phyloP scores from a whole-genome alignment of 2,113 vertebrate species.

The Brachirus orientalis region DNA sequence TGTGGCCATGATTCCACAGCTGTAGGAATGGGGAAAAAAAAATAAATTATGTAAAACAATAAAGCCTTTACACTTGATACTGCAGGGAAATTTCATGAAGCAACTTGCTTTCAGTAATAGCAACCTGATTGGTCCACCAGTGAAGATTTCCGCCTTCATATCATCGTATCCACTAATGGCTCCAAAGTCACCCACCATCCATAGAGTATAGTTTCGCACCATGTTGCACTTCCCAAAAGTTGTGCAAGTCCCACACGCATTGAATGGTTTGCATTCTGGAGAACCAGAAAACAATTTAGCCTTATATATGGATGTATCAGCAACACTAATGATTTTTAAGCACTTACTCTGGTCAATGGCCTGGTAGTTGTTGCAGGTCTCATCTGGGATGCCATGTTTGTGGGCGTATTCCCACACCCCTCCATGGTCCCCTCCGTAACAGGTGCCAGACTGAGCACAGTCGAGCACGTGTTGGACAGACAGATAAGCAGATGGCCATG shows the following conservation, averaged over 20 bases:
- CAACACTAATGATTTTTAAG: too few relatives aligned
- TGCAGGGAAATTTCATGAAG: not conserved
- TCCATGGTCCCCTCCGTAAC: slow-evolving; percentile 87
- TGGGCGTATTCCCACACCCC: slow-evolving; percentile 88
- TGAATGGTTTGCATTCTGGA: slow-evolving; percentile 86
- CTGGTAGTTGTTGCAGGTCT: slow-evolving; percentile 96
- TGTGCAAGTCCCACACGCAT: slow-evolving; percentile 88
- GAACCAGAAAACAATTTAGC: not conserved
- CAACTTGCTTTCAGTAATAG: too few relatives aligned
- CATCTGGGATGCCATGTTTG: slow-evolving; percentile 87
- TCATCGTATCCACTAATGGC: slow-evolving; percentile 24
- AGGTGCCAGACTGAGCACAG: slow-evolving; percentile 83
- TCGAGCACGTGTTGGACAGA: slow-evolving; percentile 91
- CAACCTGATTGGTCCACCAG: slow-evolving; percentile 55
- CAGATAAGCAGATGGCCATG: slow-evolving; percentile 89
- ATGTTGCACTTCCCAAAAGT: slow-evolving; percentile 39
- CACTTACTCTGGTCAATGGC: slow-evolving; percentile 88
- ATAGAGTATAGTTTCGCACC: slow-evolving; percentile 57
- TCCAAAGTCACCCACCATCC: slow-evolving; percentile 59
- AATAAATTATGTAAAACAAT: not conserved
- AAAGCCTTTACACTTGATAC: not conserved
- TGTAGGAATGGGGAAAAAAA: slow-evolving; percentile 36
- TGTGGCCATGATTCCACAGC: slow-evolving; percentile 92
- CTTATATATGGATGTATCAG: not conserved
- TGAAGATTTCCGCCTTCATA: slow-evolving; percentile 60